Conservation (phyloP, 2,113 vertebrate genomes). For the Myiagra hebetior region DNA sequence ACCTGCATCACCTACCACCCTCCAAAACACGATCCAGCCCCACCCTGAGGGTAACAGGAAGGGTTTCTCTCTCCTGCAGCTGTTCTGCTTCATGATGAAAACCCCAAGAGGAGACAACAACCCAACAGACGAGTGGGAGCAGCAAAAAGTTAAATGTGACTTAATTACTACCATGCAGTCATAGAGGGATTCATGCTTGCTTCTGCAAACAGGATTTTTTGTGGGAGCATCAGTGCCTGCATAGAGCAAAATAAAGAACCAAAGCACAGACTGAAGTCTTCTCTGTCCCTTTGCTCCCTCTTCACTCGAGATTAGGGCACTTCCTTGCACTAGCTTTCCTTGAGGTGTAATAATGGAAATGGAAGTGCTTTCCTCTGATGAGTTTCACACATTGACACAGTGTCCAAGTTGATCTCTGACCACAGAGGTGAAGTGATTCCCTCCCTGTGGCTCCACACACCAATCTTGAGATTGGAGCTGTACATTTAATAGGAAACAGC, state of each 20-base stretch:
- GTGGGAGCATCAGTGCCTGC: rapidly evolving
- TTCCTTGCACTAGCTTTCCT: neutral
- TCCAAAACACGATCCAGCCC: neutral
- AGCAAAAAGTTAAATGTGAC: neutral
- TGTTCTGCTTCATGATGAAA: neutral
- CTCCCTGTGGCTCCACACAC: neutral
- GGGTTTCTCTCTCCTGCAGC: neutral
- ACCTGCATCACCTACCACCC: rapidly evolving
- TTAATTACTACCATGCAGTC: neutral
- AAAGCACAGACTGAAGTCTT: rapidly evolving
- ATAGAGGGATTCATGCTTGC: neutral
- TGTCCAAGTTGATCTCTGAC: neutral
- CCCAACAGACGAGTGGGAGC: rapidly evolving
- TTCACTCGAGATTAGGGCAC: neutral
- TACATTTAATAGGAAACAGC: rapidly evolving
- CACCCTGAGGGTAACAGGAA: neutral
- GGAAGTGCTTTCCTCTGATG: neutral
- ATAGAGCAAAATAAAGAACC: neutral
- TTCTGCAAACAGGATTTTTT: neutral
- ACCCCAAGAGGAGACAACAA: neutral
- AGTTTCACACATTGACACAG: neutral
- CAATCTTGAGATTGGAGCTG: neutral
- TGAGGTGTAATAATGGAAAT: neutral
- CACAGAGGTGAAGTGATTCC: neutral
- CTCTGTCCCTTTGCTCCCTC: neutral